Percentiles rank a stretch among this genome's conserved stretches.
Evolutionary conservation across 2,113 vertebrate genomes (phyloP).

Genomic region (Colaptes auratus): DNA sequence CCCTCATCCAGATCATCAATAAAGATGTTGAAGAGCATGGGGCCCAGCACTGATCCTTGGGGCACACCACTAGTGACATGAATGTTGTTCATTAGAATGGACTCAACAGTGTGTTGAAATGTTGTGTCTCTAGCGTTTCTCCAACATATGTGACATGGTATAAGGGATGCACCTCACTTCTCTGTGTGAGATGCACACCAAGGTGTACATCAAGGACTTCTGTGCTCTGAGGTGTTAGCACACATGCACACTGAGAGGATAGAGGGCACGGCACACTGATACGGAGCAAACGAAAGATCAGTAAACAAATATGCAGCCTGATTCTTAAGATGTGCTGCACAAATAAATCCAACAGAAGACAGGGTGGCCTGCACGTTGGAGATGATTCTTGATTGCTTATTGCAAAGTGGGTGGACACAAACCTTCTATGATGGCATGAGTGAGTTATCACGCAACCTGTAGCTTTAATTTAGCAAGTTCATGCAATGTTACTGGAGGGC

Average conservation of each 20-base stretch:
- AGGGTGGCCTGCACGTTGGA: background rate
- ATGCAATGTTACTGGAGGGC: background rate
- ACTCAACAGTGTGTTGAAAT: background rate
- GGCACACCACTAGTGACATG: no score
- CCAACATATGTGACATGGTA: background rate
- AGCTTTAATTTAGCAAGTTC: background rate
- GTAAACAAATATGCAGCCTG: background rate
- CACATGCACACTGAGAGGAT: background rate
- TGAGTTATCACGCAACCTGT: background rate
- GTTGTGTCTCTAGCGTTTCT: background rate
- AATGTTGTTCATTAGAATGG: background rate
- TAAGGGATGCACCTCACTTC: background rate
- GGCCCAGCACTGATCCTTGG: no score
- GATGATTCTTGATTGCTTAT: background rate
- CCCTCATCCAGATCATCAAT: no score
- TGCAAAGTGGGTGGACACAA: background rate
- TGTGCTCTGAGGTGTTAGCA: background rate
- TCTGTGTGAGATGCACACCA: background rate
- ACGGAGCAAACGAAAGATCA: background rate
- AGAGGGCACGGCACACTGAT: fast-evolving
- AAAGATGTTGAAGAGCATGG: no score
- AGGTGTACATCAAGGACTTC: background rate
- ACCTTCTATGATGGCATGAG: background rate
- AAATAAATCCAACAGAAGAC: background rate
- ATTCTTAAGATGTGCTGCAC: background rate